These are phyloP conservation scores for Sebastes vulpes DNA, from an alignment of 2,797 vertebrate species.

Conservation along the genomic window DNA sequence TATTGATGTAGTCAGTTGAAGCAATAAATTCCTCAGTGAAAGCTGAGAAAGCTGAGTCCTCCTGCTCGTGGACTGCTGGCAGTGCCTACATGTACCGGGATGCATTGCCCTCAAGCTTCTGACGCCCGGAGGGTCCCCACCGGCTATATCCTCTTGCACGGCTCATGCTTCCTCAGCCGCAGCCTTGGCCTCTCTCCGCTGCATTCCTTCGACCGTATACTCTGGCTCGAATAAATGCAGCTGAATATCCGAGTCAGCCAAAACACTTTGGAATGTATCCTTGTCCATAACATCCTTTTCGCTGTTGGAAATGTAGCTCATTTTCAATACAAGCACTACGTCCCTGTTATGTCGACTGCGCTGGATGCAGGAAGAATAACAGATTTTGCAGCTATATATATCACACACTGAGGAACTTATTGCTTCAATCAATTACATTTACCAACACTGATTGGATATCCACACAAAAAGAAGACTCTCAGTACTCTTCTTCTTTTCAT, in stretches of 20 bases:
- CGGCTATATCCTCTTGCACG: neutral
- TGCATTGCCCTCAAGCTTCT: no score
- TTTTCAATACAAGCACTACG: neutral
- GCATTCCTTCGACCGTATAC: neutral
- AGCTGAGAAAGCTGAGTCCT: no score
- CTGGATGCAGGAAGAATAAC: neutral
- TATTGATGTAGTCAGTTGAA: no score
- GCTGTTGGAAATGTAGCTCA: neutral
- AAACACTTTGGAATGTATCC: neutral
- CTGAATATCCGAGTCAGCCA: neutral
- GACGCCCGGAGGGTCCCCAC: neutral
- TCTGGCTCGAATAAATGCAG: neutral
- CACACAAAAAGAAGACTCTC: neutral
- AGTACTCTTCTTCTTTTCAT: neutral
- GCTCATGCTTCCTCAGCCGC: no score
- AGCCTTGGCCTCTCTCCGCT: no score
- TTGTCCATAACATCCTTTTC: neutral
- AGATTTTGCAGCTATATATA: neutral
- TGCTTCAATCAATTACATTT: neutral
- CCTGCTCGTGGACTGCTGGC: no score
- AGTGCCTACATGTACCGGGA: no score
- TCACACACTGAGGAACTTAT: neutral
- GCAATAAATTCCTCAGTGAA: no score
- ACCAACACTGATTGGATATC: neutral
- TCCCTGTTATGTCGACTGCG: neutral